Percentiles rank a stretch among this genome's conserved stretches.
These are phyloP conservation scores for Brachynemurus nebulosus DNA, from an alignment of 2,888 invertebrate species.

Conservation along the genomic window DNA sequence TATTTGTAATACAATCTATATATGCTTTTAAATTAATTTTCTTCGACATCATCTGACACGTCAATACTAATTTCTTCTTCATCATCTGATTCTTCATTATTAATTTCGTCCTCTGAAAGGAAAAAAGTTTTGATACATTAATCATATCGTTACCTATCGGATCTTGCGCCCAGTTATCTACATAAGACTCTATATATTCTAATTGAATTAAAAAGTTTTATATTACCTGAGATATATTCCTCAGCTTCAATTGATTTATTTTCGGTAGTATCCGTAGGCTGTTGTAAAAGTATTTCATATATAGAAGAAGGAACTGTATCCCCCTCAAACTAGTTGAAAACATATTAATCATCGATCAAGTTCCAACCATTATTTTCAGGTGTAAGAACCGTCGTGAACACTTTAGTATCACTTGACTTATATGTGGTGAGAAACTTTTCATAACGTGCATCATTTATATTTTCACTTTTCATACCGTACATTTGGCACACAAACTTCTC, in stretches of 20 bases:
- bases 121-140: conserved; percentile 2
- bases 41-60: conserved; percentile 1
- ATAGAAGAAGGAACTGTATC: background rate
- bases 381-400: conserved; percentile 1
- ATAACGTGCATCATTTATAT: conserved; percentile 6
- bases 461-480: conserved; percentile 5
- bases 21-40: conserved; percentile 1
- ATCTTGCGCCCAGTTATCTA: background rate
- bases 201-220: background rate
- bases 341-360: conserved; percentile 1
- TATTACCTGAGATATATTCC: background rate
- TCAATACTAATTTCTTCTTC: background rate
- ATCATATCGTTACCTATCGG: background rate
- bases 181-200: no score
- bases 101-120: background rate
- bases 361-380: conserved; percentile 4
- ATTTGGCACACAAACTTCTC: conserved; percentile 7
- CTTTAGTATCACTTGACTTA: background rate
- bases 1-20: background rate
- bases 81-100: conserved; percentile 2
- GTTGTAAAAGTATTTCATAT: background rate
- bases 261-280: background rate
- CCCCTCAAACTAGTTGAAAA: conserved; percentile 5
- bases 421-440: background rate
- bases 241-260: background rate